phyloP scores from a whole-genome alignment of 2,888 invertebrate species.

The Mythimna lalbum region DNA sequence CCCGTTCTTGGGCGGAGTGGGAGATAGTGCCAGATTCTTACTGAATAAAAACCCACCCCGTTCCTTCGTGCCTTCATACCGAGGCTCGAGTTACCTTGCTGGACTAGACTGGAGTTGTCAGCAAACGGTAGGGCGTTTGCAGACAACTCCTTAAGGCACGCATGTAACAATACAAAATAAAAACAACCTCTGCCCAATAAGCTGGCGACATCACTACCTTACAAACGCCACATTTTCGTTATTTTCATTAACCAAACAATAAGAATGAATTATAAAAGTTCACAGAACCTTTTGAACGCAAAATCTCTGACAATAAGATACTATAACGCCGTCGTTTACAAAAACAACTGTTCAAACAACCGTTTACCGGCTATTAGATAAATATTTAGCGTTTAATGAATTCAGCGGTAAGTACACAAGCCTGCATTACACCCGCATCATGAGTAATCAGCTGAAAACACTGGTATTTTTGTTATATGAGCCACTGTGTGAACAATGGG shows the following conservation, averaged over 20 bases:
- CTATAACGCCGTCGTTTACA: slow-evolving; percentile 20
- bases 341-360: slow-evolving; percentile 23
- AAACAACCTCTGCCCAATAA: not conserved
- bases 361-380: slow-evolving; percentile 12
- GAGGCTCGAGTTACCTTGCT: too few species aligned
- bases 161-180: too few species aligned
- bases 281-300: slow-evolving; percentile 11
- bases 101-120: too few species aligned
- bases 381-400: slow-evolving; percentile 35
- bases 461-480: slow-evolving; percentile 2
- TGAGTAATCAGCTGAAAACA: slow-evolving; percentile 18
- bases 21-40: too few species aligned
- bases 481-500: slow-evolving; percentile 17
- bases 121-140: too few species aligned
- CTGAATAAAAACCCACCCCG: too few species aligned
- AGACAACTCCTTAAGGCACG: too few species aligned
- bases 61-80: too few species aligned
- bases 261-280: slow-evolving; percentile 17
- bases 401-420: slow-evolving; percentile 6
- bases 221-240: not conserved
- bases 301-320: slow-evolving; percentile 13
- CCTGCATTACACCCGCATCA: slow-evolving; percentile 25
- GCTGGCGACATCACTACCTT: not conserved
- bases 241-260: slow-evolving; percentile 21
- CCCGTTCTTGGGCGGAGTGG: too few species aligned